phyloP scores from a whole-genome alignment of 2,113 vertebrate species.

The Nannospalax galili region DNA sequence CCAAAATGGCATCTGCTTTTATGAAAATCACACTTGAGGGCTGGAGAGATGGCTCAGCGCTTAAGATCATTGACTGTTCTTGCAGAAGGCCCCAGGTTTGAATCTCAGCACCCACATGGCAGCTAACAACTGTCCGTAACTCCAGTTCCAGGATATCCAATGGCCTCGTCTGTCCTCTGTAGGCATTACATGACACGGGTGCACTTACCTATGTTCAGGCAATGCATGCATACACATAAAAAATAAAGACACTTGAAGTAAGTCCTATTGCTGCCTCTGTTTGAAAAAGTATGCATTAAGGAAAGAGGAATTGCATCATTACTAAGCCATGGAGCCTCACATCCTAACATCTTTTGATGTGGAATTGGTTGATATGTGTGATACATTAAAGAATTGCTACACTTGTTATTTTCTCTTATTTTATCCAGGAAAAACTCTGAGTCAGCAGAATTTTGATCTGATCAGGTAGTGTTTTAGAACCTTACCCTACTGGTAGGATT shows the following conservation, averaged over 20 bases:
- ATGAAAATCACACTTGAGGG: background rate
- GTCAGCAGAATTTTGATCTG: background rate
- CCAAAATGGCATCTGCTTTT: background rate
- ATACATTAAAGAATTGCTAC: background rate
- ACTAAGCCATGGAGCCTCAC: background rate
- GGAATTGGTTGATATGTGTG: background rate
- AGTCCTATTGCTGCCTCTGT: background rate
- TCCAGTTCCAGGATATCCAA: no score
- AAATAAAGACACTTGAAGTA: no score
- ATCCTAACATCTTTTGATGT: background rate
- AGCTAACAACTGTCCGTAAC: no score
- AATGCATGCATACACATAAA: no score
- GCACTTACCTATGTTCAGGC: no score
- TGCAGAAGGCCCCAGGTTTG: no score
- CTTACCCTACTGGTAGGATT: background rate
- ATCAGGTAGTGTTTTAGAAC: background rate
- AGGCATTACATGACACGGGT: no score
- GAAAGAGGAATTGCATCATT: background rate
- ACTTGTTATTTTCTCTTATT: background rate
- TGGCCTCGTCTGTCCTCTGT: no score
- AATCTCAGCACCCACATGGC: no score
- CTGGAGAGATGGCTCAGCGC: no score
- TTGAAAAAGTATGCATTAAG: background rate
- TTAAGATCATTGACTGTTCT: no score
- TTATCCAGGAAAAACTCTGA: background rate